Evolutionary conservation across 2,888 invertebrate genomes (phyloP), one percentile per base, ranked within the genome.

Genomic region (Lycia hirtaria): DNA sequence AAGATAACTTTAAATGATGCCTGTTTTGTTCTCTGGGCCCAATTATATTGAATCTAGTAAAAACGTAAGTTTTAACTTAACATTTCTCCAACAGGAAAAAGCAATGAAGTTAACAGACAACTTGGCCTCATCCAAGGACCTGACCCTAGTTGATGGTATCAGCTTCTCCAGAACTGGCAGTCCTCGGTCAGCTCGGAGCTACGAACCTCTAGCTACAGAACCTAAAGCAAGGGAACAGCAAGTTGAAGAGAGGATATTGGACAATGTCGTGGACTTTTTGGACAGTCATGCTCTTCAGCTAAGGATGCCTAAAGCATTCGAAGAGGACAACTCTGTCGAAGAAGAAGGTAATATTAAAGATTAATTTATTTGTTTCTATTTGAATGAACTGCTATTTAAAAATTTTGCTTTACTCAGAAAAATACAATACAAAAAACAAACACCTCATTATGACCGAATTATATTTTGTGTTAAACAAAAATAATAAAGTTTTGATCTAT

Each of bases 21-120:
- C 4, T 17, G 3, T 17, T 10, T 4, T 20, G 12, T 19, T 17
- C 5, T n/a, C 19, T 19, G n/a, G n/a, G 1, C 19, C 19, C 4
- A 19, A 19, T 37, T 19, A 19, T 10, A 37, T 10, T 4, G 10
- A 20, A 3, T 9, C 5, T 1, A 24, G 3, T 14, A 3, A 40
- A 40, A 14, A 6, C 43, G 3, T 30, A 19, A 26, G 9, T 17
- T 5, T 44, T 32, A 37, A 22, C n/a, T 9, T 1, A n/a, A 20
- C 1, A 12, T 37, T 49, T 44, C 14, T 41, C 41, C 57, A 66
- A 20, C 86, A 92, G 92, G 92, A 91, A 78, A 92, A 91, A 66
- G 90, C 91, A 19, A 83, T 92, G 88, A 89, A 83, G 64, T 86
- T 86, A 58, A 87, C 91, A 4, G 92, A 92, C 62, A 92, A 91